Base-by-base conservation (phyloP, 2,888 invertebrate species). In the Minunthozetes semirufus region DNA sequence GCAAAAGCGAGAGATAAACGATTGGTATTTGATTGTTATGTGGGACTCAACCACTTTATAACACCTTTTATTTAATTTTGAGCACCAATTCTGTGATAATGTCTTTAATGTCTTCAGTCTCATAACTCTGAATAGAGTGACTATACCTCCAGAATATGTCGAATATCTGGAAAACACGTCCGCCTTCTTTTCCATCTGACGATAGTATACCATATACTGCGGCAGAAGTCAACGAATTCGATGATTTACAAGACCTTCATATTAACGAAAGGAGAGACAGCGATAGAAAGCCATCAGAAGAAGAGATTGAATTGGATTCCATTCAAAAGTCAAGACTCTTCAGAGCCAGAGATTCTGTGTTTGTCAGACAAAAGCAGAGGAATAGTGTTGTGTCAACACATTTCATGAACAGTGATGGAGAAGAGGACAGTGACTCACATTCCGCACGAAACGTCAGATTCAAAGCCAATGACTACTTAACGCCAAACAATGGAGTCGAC, bases 81-180 rank as follows among this genome's bases (percentile, higher is more conserved):
- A 53, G 8, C 8, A 15, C 46, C 4, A 48, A 48, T 48, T 33
- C 33, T 33, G 33, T 33, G 2, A 56, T 13, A 61, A 61, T 61
- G 61, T 27, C 27, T 17, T 19, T 13, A 61, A 61, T 61, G 61
- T 27, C 27, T 61, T 61, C 61, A 61, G 61, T 61, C 61, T 61
- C 27, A 27, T 25, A 29, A 61, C 4, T n/a, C 22, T 1, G 29
- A 5, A 6, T 19, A 8, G 27, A 29, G 11, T 61, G 61, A 61
- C n/a, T 53, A n/a, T 19, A 53, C n/a, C 4, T 53, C n/a, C n/a
- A 15, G 15, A 27, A 61, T 13, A 61, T 61, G 61, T 29, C 61
- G 1, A 27, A 61, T 27, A 61, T 61, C 8, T 61, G 61, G 61
- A 25, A 61, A 27, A 5, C 1, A 1, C 25, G 61, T 17, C 61